Evolutionary conservation across 30 jellyfish, hydroid and myxozoan species (phyloP).

Genomic region (Aurelia sp.): DNA sequence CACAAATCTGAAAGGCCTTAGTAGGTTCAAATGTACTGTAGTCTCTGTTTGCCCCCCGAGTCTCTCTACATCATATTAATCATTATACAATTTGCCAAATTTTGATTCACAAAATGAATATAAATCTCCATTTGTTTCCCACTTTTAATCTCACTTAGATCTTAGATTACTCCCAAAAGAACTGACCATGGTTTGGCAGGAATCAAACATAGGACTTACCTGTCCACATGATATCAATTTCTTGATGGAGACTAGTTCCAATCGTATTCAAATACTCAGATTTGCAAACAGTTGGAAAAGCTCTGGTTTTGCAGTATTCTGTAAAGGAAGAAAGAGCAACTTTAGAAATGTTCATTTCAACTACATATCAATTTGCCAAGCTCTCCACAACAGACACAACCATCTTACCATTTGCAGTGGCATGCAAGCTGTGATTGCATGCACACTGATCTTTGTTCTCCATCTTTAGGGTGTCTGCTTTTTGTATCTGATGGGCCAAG

Average conservation of each 20-base stretch:
- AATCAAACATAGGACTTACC: constrained; percentile 48
- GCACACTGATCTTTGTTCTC: constrained; percentile 9
- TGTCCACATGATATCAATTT: constrained; percentile 92
- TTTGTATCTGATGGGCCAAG: constrained; percentile 12
- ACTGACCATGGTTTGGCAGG: background rate
- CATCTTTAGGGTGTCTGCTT: constrained; percentile 32
- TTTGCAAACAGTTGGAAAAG: constrained; percentile 79
- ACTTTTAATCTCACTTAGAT: too few relatives aligned
- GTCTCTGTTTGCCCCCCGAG: too few relatives aligned
- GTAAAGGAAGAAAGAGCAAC: constrained; percentile 15
- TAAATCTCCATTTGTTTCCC: too few relatives aligned
- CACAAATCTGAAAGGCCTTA: too few relatives aligned
- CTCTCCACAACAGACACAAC: constrained; percentile 46
- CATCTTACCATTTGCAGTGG: constrained; percentile 43
- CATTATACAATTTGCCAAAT: too few relatives aligned
- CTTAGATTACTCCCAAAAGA: too few relatives aligned
- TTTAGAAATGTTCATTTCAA: background rate
- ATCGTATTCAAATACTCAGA: constrained; percentile 92
- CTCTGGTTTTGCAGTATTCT: constrained; percentile 95
- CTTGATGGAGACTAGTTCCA: constrained; percentile 74
- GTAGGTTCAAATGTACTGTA: too few relatives aligned
- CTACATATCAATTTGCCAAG: constrained; percentile 38
- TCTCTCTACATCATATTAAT: too few relatives aligned
- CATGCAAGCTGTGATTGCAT: background rate
- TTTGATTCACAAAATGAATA: too few relatives aligned